Percentiles rank a stretch among this genome's conserved stretches.
Evolutionary conservation across 2,113 vertebrate genomes (phyloP).

Genomic region (Pantherophis guttatus): DNA sequence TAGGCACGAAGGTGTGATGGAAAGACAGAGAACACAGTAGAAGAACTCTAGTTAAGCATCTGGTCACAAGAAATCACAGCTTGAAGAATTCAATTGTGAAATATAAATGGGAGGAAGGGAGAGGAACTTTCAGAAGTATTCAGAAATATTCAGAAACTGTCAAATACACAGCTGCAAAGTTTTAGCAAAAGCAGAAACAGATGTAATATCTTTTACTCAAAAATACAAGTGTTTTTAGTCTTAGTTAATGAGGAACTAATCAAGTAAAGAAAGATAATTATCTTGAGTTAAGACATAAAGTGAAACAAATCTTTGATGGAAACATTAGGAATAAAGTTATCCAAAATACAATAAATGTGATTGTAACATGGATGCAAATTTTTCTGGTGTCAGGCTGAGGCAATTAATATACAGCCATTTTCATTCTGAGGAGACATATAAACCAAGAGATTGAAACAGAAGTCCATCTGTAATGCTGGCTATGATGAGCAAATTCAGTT

Average conservation of each 20-base stretch:
- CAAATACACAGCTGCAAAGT: not conserved
- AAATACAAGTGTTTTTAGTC: not conserved
- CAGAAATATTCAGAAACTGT: slow-evolving; percentile 1
- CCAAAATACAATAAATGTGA: not conserved
- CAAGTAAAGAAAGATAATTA: not conserved
- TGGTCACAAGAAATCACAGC: not conserved
- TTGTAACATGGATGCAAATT: not conserved
- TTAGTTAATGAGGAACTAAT: not conserved
- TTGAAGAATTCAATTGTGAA: not conserved
- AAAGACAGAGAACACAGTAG: not conserved
- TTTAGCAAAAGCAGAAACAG: not conserved
- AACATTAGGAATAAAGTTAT: not conserved
- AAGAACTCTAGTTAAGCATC: slow-evolving; percentile 2
- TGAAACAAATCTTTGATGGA: not conserved
- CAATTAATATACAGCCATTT: not conserved
- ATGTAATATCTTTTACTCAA: not conserved
- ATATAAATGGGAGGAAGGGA: not conserved
- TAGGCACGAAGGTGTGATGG: not conserved
- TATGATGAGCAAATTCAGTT: not conserved
- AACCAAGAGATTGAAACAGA: not conserved
- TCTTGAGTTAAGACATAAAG: not conserved
- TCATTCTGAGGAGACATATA: not conserved
- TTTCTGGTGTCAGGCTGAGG: not conserved
- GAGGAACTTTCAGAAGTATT: not conserved
- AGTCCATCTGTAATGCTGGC: not conserved